A percentile compares a stretch with the other conserved stretches of the same genome.
These are phyloP conservation scores for Sturnira hondurensis DNA, from an alignment of 2,113 vertebrate genomes.

Conservation along the genomic window DNA sequence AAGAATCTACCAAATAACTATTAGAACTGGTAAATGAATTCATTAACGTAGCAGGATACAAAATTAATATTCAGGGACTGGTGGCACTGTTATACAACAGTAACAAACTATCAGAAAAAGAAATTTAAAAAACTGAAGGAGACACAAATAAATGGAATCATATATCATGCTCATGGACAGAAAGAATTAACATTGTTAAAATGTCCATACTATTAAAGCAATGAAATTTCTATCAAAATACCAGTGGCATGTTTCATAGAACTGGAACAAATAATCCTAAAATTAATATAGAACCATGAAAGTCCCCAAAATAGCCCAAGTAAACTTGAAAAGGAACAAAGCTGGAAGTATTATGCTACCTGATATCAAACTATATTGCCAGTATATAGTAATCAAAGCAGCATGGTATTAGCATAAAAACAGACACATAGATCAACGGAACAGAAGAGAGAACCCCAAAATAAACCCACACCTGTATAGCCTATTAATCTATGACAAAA, in stretches of 20 bases:
- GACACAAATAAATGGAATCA: background rate
- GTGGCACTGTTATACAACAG: background rate
- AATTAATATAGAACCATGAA: background rate
- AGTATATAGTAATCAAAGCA: background rate
- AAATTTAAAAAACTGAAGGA: background rate
- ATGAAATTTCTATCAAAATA: background rate
- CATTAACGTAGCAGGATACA: background rate
- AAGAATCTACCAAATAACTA: background rate
- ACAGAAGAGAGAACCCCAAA: background rate
- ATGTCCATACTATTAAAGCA: background rate
- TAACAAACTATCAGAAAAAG: background rate
- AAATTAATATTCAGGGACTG: background rate
- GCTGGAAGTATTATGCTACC: background rate
- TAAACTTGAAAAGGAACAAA: background rate
- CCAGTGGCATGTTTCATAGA: background rate
- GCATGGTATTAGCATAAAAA: background rate
- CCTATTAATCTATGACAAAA: background rate
- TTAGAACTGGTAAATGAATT: background rate
- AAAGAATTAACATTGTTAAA: background rate
- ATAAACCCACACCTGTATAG: background rate
- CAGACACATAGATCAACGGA: background rate
- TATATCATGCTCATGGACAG: background rate
- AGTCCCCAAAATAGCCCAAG: background rate
- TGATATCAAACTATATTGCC: background rate
- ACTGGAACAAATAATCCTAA: background rate